Conservation (phyloP, 2,888 invertebrate genomes). For the Minunthozetes semirufus region DNA sequence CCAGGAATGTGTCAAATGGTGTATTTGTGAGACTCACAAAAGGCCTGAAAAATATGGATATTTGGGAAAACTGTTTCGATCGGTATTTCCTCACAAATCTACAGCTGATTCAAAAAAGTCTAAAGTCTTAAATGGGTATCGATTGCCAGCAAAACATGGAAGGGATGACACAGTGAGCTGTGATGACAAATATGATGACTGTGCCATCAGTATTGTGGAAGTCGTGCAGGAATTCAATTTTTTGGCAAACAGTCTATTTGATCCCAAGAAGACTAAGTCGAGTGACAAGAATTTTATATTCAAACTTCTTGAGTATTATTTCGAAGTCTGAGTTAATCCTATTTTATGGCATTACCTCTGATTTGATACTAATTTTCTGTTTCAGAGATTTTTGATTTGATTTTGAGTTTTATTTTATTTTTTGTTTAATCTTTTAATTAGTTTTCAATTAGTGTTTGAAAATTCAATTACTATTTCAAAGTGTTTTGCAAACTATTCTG, state of each 20-base stretch:
- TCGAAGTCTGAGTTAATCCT: not conserved
- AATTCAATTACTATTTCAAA: too few relatives aligned
- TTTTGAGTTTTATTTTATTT: too few relatives aligned
- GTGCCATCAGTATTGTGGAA: slow-evolving; percentile 8
- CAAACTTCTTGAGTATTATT: slow-evolving; percentile 4
- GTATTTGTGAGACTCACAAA: slow-evolving; percentile 46
- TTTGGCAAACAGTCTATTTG: not conserved
- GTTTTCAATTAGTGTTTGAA: too few relatives aligned
- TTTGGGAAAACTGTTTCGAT: slow-evolving; percentile 44
- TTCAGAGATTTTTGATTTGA: not conserved
- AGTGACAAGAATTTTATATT: not conserved
- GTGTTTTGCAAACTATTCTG: too few relatives aligned
- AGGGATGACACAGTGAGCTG: not conserved
- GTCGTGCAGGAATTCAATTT: slow-evolving; percentile 6
- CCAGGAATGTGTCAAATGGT: slow-evolving; percentile 45
- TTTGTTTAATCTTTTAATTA: too few relatives aligned
- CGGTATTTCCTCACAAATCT: slow-evolving; percentile 43
- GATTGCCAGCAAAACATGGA: not conserved
- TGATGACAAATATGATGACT: slow-evolving; percentile 1
- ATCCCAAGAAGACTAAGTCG: not conserved
- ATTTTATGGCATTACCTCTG: not conserved
- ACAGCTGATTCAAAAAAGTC: not conserved
- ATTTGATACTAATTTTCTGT: not conserved
- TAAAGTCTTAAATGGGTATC: not conserved
- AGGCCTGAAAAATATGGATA: slow-evolving; percentile 45